These are phyloP conservation scores for Lepidurus packardi DNA, from an alignment of 1,140 invertebrate genomes.

Conservation along the genomic window DNA sequence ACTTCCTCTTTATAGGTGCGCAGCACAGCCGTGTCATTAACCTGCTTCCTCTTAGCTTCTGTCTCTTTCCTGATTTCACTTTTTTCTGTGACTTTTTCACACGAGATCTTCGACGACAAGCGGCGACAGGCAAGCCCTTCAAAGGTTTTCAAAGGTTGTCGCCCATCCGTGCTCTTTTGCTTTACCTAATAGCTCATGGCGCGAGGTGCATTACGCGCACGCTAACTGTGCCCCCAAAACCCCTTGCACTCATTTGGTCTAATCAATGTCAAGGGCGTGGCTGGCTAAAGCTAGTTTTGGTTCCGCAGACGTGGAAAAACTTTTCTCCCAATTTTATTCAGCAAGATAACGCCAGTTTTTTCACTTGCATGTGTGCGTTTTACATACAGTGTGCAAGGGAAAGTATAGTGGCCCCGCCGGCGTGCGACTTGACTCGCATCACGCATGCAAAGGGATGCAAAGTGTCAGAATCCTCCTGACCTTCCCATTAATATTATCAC, in stretches of 20 bases:
- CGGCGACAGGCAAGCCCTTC: neutral
- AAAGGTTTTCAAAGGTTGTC: neutral
- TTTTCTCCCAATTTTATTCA: neutral
- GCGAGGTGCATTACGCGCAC: neutral
- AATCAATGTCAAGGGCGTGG: neutral
- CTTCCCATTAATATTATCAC: slow-evolving; percentile 22
- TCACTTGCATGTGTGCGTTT: no score
- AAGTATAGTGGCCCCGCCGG: neutral
- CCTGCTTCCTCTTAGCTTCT: neutral
- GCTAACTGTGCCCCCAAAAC: no score
- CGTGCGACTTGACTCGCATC: slow-evolving; percentile 12
- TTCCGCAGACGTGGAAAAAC: neutral
- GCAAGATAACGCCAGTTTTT: no score
- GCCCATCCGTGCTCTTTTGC: neutral
- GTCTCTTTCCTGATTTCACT: neutral
- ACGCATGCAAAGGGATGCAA: neutral
- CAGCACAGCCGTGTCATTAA: neutral
- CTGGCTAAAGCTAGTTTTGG: neutral
- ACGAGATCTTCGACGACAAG: neutral
- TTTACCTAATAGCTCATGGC: neutral
- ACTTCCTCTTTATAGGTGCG: neutral
- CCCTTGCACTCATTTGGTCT: neutral
- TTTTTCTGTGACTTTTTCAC: neutral
- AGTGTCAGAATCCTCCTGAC: slow-evolving; percentile 17
- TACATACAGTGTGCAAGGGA: no score